Base-by-base conservation (phyloP, 2,113 vertebrate genomes). In the Planiliza haematocheilus region DNA sequence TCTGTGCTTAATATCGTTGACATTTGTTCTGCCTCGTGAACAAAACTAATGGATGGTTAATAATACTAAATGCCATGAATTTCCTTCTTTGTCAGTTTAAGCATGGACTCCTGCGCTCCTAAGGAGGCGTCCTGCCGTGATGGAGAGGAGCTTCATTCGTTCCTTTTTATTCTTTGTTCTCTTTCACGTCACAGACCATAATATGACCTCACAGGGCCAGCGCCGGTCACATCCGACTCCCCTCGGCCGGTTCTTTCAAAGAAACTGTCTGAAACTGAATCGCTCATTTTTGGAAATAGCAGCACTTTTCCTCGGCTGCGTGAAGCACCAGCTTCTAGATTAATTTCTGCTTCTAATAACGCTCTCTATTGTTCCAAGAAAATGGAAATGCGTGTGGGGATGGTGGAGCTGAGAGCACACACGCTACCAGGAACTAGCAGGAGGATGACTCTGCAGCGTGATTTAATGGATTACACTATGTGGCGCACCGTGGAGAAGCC, bases 381-480 rank as follows among this genome's bases (percentile, higher is more conserved):
- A 68, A 68, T 39, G 30, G 43, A 24, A 58, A 48, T 9, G 20
- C 51, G 16, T 34, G n/a, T 2, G 6, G 60, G 20, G 14, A 16
- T 7, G 8, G 43, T 24, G 14, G 21, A 52, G 53, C 21, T 10
- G 24, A 14, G 61, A 57, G 36, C 39, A 45, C 30, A 8, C 4
- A 30, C 51, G 17, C 16, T 39, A 63, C 17, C 21, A 46, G 38
- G 16, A 73, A 61, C 7, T 14, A 58, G 56, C n/a, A 39, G 67
- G 58, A 56, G 20, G 55, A 46, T 34, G 52, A 45, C 7, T 7
- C 21, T 37, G 59, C 56, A 17, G 53, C 42, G 17, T 36, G 52
- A 67, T 24, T 63, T 74, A 82, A 85, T 75, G 62, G 50, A 62
- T 68, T 52, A 48, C 34, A 48, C 38, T 46, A 34, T 39, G 60